Base-by-base conservation (phyloP, 2,797 vertebrate genomes). In the Tokudaia muenninki region DNA sequence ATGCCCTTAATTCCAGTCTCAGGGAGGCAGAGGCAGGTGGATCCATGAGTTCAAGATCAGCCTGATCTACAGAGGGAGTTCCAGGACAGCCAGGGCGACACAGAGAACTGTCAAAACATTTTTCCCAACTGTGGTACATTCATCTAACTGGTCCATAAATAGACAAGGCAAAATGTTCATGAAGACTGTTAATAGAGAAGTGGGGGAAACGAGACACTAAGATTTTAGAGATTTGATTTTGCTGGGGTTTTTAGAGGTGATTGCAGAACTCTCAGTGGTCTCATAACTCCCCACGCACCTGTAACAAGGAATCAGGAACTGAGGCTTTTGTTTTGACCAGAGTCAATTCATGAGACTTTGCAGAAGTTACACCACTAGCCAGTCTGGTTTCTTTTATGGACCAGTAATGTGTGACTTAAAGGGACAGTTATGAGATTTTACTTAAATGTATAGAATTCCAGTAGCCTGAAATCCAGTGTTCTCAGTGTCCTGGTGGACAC, bases 341-440 rank as follows among this genome's bases (percentile, higher is more conserved):
- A 90, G 92, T 55, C 65, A 82, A 9, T 89, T 89, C 55, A 50
- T 70, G 70, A 90, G 80, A 81, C 29, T 41, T 81, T 72, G 6
- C 26, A 77, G 78, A 91, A 74, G 44, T 11, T 90, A n/a, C 7
- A n/a, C 94, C 74, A 86, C 72, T 41, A 83, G 29, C 22, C 34
- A 81, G 52, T 21, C 34, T 94, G 16, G 5, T 59, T 82, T 94
- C n/a, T 90, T 95, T 31, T 80, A 22, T 87, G 74, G 94, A 87
- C 79, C n/a, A 70, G 41, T 41, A 94, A n/a, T 70, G 44, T 94
- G 19, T 89, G 75, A 74, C 41, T 86, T 93, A 91, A 92, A 92
- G 81, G 44, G 61, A 44, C 44, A 52, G 3, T 67, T 26, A 61
- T 74, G 86, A 90, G 37, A 87, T 88, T 95, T 94, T 92, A 87